phyloP scores from a whole-genome alignment of 2,113 vertebrate species.

The Cettia cetti region DNA sequence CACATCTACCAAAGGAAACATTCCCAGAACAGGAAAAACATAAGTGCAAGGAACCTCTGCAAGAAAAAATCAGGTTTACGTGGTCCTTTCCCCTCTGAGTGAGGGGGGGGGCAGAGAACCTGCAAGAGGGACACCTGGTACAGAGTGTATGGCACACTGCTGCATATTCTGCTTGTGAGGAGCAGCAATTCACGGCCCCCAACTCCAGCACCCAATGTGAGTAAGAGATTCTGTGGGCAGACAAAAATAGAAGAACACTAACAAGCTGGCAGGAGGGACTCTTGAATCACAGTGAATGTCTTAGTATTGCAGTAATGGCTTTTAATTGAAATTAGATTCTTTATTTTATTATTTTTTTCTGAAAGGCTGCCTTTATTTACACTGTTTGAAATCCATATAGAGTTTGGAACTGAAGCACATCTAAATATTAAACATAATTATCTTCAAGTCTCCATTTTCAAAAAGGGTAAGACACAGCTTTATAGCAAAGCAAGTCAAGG shows the following conservation, averaged over 20 bases:
- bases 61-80: not conserved
- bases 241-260: not conserved
- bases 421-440: not conserved
- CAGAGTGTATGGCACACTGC: accelerated
- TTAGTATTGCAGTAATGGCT: not conserved
- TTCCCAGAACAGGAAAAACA: not conserved
- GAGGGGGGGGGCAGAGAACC: not conserved
- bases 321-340: not conserved
- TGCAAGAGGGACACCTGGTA: not conserved
- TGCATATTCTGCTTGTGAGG: not conserved
- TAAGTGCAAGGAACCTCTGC: not conserved
- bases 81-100: not conserved
- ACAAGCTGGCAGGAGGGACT: not conserved
- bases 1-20: not conserved
- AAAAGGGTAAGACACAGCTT: not conserved
- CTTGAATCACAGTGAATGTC: accelerated
- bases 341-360: not conserved
- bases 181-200: not conserved
- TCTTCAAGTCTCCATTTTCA: not conserved
- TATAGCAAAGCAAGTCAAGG: not conserved
- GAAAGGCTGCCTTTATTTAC: not conserved
- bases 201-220: not conserved
- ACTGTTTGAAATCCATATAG: not conserved
- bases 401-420: not conserved
- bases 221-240: not conserved